phyloP scores from a whole-genome alignment of 2,113 vertebrate species.

The Anas platyrhynchos region DNA sequence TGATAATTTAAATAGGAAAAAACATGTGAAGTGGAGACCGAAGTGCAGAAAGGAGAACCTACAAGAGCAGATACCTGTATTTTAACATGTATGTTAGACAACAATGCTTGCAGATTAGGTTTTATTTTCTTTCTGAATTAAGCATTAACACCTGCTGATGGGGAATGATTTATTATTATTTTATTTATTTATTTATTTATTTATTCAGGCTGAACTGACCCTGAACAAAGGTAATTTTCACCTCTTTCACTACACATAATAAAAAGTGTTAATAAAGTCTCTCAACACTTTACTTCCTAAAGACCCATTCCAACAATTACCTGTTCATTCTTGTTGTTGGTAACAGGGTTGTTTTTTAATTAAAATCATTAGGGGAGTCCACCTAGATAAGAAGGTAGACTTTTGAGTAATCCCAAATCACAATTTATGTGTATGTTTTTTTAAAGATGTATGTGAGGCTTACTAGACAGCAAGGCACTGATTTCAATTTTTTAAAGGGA shows the following conservation, averaged over 20 bases:
- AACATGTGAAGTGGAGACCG: neutral
- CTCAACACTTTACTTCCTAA: neutral
- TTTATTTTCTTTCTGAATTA: slow-evolving; percentile 9
- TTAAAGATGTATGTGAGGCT: neutral
- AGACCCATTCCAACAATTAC: neutral
- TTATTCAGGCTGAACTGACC: neutral
- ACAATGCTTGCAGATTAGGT: neutral
- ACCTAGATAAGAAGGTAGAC: neutral
- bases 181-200: no score
- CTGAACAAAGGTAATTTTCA: neutral
- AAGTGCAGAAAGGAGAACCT: neutral
- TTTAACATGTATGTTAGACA: neutral
- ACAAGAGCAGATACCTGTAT: neutral
- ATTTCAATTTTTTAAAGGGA: neutral
- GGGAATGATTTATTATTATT: neutral
- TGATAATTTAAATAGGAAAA: slow-evolving; percentile 31
- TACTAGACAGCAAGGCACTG: neutral
- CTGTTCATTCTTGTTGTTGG: neutral
- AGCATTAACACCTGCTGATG: neutral
- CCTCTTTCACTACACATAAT: neutral
- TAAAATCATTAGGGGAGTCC: neutral
- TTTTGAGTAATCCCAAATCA: neutral
- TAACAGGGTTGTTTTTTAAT: neutral
- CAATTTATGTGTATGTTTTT: neutral
- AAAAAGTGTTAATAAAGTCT: neutral